Conservation (phyloP, 2,888 invertebrate genomes). For the Apotomis capreana region DNA sequence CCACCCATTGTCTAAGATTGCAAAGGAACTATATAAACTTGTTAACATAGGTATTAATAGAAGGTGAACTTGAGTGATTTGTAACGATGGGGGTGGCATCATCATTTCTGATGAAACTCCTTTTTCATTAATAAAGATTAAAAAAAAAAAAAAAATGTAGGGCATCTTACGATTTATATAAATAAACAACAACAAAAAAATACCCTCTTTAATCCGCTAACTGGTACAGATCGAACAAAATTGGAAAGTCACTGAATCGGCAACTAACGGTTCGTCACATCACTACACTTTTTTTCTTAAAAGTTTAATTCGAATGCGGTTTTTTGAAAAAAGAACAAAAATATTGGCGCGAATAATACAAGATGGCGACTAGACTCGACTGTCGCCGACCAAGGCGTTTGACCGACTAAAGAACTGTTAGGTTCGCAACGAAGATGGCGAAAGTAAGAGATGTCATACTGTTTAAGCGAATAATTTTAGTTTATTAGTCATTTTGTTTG, state of each 20-base stretch:
- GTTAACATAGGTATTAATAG: too few relatives aligned
- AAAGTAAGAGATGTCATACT: slow-evolving; percentile 40
- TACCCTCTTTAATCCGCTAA: slow-evolving; percentile 32
- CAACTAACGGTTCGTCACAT: slow-evolving; percentile 36
- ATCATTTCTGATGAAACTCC: too few relatives aligned
- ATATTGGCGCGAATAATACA: slow-evolving; percentile 19
- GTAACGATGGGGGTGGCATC: too few relatives aligned
- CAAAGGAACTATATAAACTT: too few relatives aligned
- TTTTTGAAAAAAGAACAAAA: slow-evolving; percentile 16
- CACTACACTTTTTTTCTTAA: slow-evolving; percentile 36
- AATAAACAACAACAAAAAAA: slow-evolving; percentile 4
- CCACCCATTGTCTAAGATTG: too few relatives aligned
- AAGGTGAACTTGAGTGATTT: too few relatives aligned
- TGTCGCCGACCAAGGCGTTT: slow-evolving; percentile 4
- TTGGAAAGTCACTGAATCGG: slow-evolving; percentile 38
- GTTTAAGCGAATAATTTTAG: slow-evolving; percentile 40
- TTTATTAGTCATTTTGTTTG: slow-evolving; percentile 40
- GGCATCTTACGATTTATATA: slow-evolving; percentile 2
- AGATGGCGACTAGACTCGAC: slow-evolving; percentile 20
- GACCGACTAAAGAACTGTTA: slow-evolving; percentile 39
- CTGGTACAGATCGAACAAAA: slow-evolving; percentile 11
- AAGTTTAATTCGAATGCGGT: slow-evolving; percentile 11
- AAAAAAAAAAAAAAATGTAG: too few relatives aligned
- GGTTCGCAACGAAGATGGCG: slow-evolving; percentile 21
- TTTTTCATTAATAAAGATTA: too few relatives aligned